These are phyloP conservation scores for Pomatostomus ruficeps DNA, from an alignment of 2,113 vertebrate genomes.

Conservation along the genomic window DNA sequence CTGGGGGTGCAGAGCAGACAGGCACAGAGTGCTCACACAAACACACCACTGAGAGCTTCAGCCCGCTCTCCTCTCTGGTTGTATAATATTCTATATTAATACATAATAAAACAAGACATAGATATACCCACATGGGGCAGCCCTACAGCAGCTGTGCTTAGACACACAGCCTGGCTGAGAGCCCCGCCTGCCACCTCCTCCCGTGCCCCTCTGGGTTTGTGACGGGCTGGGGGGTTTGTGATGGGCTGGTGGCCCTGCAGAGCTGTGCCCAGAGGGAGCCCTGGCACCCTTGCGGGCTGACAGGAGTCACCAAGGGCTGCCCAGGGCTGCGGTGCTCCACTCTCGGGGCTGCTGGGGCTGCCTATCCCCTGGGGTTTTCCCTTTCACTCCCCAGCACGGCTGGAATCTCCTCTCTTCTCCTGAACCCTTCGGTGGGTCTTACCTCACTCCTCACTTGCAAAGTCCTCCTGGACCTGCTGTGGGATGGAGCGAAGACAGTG, in stretches of 20 bases:
- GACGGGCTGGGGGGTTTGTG: not conserved
- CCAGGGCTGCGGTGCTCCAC: not conserved
- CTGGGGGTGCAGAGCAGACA: not conserved
- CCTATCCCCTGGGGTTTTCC: not conserved
- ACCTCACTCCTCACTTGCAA: accelerated
- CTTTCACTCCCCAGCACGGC: not conserved
- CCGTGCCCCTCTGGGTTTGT: not conserved
- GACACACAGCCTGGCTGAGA: not conserved
- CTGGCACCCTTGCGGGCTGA: not conserved
- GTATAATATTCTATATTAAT: accelerated
- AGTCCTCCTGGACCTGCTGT: not conserved
- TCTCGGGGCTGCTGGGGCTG: not conserved
- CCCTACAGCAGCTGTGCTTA: not conserved
- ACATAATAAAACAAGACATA: too few relatives aligned
- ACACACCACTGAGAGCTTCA: not conserved
- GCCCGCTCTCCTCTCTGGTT: not conserved
- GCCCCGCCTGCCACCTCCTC: not conserved
- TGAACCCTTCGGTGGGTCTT: not conserved
- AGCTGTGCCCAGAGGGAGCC: not conserved
- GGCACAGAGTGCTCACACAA: accelerated
- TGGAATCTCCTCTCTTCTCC: not conserved
- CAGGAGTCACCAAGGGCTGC: accelerated
- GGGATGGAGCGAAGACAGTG: not conserved
- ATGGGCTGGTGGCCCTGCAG: not conserved
- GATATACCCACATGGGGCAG: not conserved